Evolutionary conservation across 2,888 invertebrate species (phyloP), one percentile per base, ranked within the genome.

Genomic region (Nipponacmea schrenckii): DNA sequence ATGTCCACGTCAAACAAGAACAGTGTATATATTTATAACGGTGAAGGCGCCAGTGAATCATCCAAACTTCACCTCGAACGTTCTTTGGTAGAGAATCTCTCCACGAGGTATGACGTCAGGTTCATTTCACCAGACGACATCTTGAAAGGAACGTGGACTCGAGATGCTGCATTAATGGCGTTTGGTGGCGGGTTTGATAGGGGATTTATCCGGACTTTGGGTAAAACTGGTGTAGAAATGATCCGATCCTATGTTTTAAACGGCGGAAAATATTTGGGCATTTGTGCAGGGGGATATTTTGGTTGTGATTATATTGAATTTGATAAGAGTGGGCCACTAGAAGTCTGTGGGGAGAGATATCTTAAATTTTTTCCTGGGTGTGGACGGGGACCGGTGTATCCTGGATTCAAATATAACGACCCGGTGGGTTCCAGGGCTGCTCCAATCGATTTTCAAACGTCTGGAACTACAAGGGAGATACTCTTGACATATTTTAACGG

Each of bases 151-250:
- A 26, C 65, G 3, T 81, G 80, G 80, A 67, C 24, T n/a, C 62
- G 73, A 20, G 48, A 75, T 10, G 71, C 79, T 15, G 73, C 76
- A 8, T 64, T 84, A 63, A 67, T 86, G 27, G 81, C 76, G 8
- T 76, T 87, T 70, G 86, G 86, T 17, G 87, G 87, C n/a, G 87
- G 87, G 0, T 87, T 82, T 79, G 87, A 87, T 70, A 69, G 79
- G 5, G 87, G 87, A 8, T 83, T 80, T 69, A 79, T 85, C 20
- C 46, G 75, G 8, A 77, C 82, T 17, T 74, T 87, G 2, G 83
- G 83, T 2, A 14, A 66, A 14, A 64, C 71, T 4, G 87, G 86
- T 0, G 77, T 80, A 17, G 56, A 70, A 8, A 65, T 74, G 48
- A 82, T 87, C 31, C 72, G 76, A 7, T 75, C 79, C 8, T 87